A percentile compares a stretch with the other conserved stretches of the same genome.
phyloP scores from a whole-genome alignment of 2,888 invertebrate species.

The Frankliniella fusca region DNA sequence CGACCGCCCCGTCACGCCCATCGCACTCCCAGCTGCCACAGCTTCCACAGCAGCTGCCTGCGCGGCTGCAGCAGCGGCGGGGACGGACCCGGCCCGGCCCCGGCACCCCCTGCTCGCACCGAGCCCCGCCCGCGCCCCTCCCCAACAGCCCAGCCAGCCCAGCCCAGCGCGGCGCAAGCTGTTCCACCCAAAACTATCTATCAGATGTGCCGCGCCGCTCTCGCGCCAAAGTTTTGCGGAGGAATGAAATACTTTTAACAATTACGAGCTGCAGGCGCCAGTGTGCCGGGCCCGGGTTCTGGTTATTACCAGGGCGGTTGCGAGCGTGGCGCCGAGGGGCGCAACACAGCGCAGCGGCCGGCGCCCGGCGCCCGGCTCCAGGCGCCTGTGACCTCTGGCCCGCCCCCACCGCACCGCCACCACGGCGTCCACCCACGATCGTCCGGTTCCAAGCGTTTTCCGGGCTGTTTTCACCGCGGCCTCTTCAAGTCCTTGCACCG shows the following conservation, averaged over 20 bases:
- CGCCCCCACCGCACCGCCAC: too few relatives aligned
- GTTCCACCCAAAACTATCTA: background rate
- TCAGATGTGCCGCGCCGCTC: background rate
- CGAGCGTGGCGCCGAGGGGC: too few relatives aligned
- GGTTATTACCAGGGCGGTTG: background rate
- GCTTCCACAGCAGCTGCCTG: background rate
- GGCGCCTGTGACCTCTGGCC: too few relatives aligned
- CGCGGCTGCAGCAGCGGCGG: background rate
- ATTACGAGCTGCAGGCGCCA: background rate
- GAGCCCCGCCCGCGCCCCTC: background rate
- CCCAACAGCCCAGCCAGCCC: too few relatives aligned
- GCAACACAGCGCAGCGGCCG: too few relatives aligned
- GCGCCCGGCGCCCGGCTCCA: too few relatives aligned
- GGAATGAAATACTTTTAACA: constrained; percentile 5
- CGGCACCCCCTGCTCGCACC: background rate
- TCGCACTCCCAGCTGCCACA: background rate
- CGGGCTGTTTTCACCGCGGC: too few relatives aligned
- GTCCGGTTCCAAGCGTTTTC: too few relatives aligned
- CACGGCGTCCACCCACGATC: too few relatives aligned
- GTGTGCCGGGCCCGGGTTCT: background rate
- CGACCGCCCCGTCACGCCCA: too few relatives aligned
- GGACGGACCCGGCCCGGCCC: background rate
- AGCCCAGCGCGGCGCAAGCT: background rate
- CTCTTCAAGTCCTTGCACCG: too few relatives aligned
- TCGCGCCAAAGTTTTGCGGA: background rate